Base-by-base conservation (phyloP, 2,888 invertebrate species). In the Pasiphila rectangulata region DNA sequence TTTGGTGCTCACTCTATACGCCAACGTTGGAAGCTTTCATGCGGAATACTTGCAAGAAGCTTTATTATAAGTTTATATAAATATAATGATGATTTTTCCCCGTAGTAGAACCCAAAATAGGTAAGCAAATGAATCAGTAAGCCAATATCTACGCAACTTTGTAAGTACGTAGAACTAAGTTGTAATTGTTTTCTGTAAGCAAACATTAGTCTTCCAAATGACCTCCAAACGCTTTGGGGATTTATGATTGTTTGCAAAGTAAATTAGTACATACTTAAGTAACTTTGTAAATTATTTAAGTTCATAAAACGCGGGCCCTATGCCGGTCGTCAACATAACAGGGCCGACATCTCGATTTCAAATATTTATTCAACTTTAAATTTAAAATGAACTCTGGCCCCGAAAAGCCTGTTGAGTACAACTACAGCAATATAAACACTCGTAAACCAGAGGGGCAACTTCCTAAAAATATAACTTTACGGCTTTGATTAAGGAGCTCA, bases 381-480 rank as follows among this genome's bases (percentile, higher is more conserved):
- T 45, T 45, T 42, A 41, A 46, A 50, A 50, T 50, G 50, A 45
- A 41, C 45, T 29, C 44, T 36, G 45, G n/a, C 15, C 34, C 41
- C 41, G 25, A 36, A 32, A 46, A 55, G 63, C 67, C 67, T 68
- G 70, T 67, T 72, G 67, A 68, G 58, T 57, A 56, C 46, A 51
- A 53, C 48, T 60, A 55, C 50, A 46, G 46, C 52, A 48, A 57
- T 57, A 57, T 61, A 63, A 56, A 57, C 56, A 50, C 48, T 59
- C 68, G 60, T 70, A 71, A 73, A 69, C 43, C 47, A 36, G 45
- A 56, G 52, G 54, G 36, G 36, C 44, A 58, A 61, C 61, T 67
- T 50, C 54, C 64, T 70, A 67, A 70, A 69, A 67, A 65, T 67
- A 69, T 68, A 56, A 56, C 56, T 72, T 70, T 69, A 72, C 59